Evolutionary conservation across 2,888 invertebrate species (phyloP), one percentile per base, ranked within the genome.

Genomic region (Eristalis intricaria): DNA sequence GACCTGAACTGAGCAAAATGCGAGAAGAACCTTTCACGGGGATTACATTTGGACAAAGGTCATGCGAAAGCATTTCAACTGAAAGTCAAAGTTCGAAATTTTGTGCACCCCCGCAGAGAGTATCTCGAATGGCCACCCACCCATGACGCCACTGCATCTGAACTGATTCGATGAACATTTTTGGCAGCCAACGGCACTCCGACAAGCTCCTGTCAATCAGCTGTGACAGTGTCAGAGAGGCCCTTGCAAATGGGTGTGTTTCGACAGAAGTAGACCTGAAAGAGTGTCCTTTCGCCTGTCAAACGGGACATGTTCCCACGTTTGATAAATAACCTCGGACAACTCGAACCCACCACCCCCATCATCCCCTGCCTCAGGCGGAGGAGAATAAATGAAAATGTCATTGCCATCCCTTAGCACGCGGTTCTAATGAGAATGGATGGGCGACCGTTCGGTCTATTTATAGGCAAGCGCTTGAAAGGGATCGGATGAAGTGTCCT

Each of bases 301-400:
- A 63, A 68, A 64, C 19, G 8, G 63, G 40, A 26, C 0, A 23
- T 19, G 56, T 43, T 50, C 15, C 50, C 7, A 22, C 63, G 22
- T 73, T 68, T 83, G 73, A 83, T 69, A 78, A 73, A 82, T 78
- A 40, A 78, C 70, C 82, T 74, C 19, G 35, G 43, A 56, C 58
- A 13, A 26, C 15, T 38, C 11, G 58, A 23, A 71, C 8, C 23
- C 29, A 60, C 23, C 11, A 19, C 19, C 35, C 1, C 50, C 5
- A 3, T 4, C 4, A 32, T n/a, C 43, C 15, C n/a, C 43, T 19
- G 1, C n/a, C 19, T 7, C 50, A 8, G 50, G 50, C 7, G 7
- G 8, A 8, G 19, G 19, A n/a, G 15, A 58, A 40, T 23, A 75
- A 64, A 84, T 80, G 63, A 77, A 74, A 78, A 78, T 86, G 86